Conservation (phyloP, 1,140 invertebrate species). For the Drosophila persimilis region DNA sequence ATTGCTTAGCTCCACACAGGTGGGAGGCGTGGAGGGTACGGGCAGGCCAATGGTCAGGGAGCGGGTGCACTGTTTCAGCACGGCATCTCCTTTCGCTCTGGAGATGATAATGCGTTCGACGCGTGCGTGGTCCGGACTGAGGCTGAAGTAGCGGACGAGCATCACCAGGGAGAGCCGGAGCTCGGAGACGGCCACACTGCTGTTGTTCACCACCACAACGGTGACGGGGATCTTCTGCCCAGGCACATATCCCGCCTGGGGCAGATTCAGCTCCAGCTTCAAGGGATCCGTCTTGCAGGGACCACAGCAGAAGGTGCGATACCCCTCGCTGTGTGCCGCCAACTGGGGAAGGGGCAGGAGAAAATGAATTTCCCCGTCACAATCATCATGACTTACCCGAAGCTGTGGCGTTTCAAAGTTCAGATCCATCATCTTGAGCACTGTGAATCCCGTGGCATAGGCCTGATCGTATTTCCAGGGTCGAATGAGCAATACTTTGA, state of each 20-base stretch:
- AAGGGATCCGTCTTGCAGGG: conserved; percentile 76
- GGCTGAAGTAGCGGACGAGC: conserved; percentile 78
- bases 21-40: conserved; percentile 88
- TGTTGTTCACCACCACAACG: conserved; percentile 80
- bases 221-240: conserved; percentile 73
- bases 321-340: conserved; percentile 66
- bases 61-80: conserved; percentile 81
- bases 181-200: conserved; percentile 83
- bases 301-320: conserved; percentile 75
- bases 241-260: conserved; percentile 75
- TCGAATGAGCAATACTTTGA: conserved; percentile 87
- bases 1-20: conserved; percentile 86
- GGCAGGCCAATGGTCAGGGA: conserved; percentile 82
- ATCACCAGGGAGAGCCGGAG: conserved; percentile 84
- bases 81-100: conserved; percentile 83
- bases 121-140: conserved; percentile 85
- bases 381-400: conserved; percentile 38
- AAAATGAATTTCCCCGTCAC: neutral
- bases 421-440: conserved; percentile 88
- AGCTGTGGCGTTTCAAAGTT: conserved; percentile 85
- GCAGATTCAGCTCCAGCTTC: conserved; percentile 70
- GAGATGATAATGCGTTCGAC: conserved; percentile 85
- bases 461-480: conserved; percentile 91
- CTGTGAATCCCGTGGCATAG: conserved; percentile 88
- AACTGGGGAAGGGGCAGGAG: conserved; percentile 29